Evolutionary conservation across 2,113 vertebrate species (phyloP).

Genomic region (Halichoerus grypus): DNA sequence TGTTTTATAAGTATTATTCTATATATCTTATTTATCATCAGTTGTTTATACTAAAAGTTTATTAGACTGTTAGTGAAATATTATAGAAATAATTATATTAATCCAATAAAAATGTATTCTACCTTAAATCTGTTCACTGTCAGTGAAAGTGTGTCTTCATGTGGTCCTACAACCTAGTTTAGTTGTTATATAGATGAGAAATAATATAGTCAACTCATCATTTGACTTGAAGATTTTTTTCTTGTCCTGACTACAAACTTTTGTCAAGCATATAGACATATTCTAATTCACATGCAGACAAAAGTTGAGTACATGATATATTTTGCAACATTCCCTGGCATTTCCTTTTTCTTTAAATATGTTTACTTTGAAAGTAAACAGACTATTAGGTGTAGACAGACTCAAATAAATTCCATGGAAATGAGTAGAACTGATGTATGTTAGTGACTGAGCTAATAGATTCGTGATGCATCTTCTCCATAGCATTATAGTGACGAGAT

Average conservation of each 20-base stretch:
- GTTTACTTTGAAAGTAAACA: slow-evolving; percentile 37
- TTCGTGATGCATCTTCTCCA: background rate
- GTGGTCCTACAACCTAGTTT: background rate
- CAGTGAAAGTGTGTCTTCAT: background rate
- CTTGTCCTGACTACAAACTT: background rate
- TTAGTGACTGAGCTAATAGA: background rate
- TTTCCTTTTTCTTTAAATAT: background rate
- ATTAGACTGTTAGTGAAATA: background rate
- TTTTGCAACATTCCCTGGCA: background rate
- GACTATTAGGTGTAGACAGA: background rate
- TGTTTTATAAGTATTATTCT: background rate
- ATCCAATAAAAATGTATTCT: background rate
- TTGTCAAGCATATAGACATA: background rate
- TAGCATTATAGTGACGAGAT: background rate
- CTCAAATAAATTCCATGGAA: background rate
- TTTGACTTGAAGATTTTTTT: background rate
- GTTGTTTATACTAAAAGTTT: background rate
- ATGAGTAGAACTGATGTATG: background rate
- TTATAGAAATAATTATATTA: background rate
- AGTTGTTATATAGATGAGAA: background rate
- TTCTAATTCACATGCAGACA: background rate
- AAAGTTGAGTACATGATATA: background rate
- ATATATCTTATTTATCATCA: background rate
- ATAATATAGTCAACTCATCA: background rate
- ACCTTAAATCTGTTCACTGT: background rate